These are phyloP conservation scores for Ischnura elegans DNA, from an alignment of 2,888 invertebrate genomes.

Conservation along the genomic window DNA sequence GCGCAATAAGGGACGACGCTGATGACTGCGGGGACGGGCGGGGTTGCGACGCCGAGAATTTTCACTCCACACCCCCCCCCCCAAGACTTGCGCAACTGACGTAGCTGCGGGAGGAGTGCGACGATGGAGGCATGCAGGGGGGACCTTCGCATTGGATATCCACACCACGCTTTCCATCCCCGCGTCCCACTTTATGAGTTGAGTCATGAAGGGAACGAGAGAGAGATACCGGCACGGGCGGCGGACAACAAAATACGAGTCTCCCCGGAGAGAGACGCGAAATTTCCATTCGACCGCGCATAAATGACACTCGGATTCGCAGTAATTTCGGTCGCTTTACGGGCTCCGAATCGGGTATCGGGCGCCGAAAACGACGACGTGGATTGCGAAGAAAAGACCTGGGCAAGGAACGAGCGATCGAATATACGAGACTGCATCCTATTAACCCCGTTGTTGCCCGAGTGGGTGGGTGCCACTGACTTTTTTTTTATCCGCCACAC, in stretches of 20 bases:
- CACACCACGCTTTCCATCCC: background rate
- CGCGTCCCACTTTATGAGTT: conserved; percentile 23
- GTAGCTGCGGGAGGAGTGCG: background rate
- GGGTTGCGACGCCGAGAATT: background rate
- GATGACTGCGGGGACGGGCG: conserved; percentile 14
- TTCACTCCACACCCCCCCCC: background rate
- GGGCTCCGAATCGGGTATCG: background rate
- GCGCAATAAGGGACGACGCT: background rate
- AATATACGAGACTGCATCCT: background rate
- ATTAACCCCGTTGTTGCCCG: background rate
- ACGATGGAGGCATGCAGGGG: background rate
- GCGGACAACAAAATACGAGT: background rate
- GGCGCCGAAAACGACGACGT: background rate
- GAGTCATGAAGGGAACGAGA: background rate
- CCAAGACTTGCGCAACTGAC: background rate
- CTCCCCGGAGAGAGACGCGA: background rate
- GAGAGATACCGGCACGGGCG: background rate
- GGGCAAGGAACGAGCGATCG: background rate
- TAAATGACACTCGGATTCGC: background rate
- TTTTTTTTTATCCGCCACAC: background rate
- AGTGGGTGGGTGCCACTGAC: background rate
- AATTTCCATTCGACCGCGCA: background rate
- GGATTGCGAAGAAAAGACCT: background rate
- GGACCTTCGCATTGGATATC: background rate
- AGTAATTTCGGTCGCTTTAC: background rate